These are phyloP conservation scores for Tipula lateralis DNA, from an alignment of 2,888 invertebrate species.

Conservation along the genomic window DNA sequence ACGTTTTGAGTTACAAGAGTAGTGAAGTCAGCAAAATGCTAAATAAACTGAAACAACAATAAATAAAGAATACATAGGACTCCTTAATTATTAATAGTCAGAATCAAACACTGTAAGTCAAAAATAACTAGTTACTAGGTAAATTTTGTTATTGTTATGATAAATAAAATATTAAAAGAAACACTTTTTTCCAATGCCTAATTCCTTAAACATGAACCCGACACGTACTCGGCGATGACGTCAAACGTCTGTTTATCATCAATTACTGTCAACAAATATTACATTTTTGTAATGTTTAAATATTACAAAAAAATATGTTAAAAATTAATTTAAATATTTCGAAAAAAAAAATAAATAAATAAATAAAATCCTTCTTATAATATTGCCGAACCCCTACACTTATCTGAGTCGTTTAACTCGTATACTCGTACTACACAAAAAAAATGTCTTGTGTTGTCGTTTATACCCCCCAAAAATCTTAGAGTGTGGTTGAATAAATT, in stretches of 20 bases:
- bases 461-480: neutral
- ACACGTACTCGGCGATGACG: neutral
- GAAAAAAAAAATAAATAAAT: neutral
- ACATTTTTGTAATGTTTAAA: neutral
- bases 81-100: too few relatives aligned
- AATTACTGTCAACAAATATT: constrained; percentile 12
- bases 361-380: neutral
- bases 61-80: too few relatives aligned
- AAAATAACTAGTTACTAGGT: too few relatives aligned
- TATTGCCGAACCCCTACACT: neutral
- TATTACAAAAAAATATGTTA: neutral
- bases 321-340: neutral
- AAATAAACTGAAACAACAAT: too few relatives aligned
- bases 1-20: too few relatives aligned
- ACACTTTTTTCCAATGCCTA: too few relatives aligned
- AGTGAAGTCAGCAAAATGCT: too few relatives aligned
- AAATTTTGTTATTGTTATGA: too few relatives aligned
- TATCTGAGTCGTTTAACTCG: neutral
- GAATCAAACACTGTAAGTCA: too few relatives aligned
- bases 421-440: neutral
- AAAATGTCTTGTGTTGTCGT: neutral
- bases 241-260: neutral
- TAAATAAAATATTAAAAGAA: too few relatives aligned
- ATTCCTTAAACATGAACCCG: too few relatives aligned
- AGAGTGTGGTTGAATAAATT: neutral